These are phyloP conservation scores for Papilio glaucus DNA, from an alignment of 1,140 invertebrate species.

Conservation along the genomic window DNA sequence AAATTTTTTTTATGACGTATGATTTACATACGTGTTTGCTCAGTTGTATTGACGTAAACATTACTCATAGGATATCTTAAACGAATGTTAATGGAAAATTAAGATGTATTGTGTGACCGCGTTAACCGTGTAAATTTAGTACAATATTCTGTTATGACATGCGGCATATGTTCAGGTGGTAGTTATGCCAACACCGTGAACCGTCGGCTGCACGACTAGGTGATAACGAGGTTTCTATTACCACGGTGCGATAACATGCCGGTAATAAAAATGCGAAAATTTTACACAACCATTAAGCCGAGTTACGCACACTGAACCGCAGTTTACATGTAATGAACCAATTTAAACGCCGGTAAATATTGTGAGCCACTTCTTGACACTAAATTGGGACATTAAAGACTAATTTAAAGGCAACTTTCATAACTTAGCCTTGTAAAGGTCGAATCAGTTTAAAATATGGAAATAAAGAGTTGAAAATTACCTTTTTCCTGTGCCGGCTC, in stretches of 20 bases:
- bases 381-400: constrained; percentile 6
- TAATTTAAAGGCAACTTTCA: constrained; percentile 8
- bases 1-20: not conserved
- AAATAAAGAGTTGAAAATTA: constrained; percentile 43
- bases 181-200: constrained; percentile 18
- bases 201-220: constrained; percentile 15
- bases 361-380: constrained; percentile 7
- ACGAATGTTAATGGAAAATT: not conserved
- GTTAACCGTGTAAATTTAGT: not conserved
- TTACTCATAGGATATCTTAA: not conserved
- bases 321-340: constrained; percentile 18
- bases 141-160: not conserved
- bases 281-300: constrained; percentile 17
- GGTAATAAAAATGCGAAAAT: constrained; percentile 32
- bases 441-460: constrained; percentile 9
- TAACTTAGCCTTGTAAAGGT: constrained; percentile 13
- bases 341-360: constrained; percentile 1
- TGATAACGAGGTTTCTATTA: constrained; percentile 29
- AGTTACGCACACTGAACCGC: constrained; percentile 16
- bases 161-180: not conserved
- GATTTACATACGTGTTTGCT: not conserved
- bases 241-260: constrained; percentile 33
- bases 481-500: constrained; percentile 81
- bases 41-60: not conserved
- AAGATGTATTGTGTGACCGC: not conserved